These are phyloP conservation scores for Coboldia fuscipes DNA, from an alignment of 1,140 invertebrate species.

Conservation along the genomic window DNA sequence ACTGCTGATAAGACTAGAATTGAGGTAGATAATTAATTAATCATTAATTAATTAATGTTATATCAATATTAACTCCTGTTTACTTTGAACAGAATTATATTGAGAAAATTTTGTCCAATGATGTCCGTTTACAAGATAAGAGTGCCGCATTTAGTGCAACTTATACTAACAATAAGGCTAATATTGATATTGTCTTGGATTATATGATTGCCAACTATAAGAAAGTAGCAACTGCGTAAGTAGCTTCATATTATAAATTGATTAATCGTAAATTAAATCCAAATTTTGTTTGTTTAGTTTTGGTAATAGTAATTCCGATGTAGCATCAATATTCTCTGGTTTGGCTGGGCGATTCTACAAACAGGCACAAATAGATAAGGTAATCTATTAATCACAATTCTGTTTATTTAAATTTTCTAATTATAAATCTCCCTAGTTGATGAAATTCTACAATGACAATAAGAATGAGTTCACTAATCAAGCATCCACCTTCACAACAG, in stretches of 20 bases:
- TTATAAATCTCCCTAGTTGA: not conserved
- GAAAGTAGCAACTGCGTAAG: slow-evolving; percentile 24
- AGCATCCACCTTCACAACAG: not conserved
- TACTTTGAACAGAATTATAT: slow-evolving; percentile 9
- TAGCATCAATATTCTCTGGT: slow-evolving; percentile 21
- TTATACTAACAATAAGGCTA: slow-evolving; percentile 20
- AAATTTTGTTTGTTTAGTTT: slow-evolving; percentile 6
- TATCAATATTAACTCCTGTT: not conserved
- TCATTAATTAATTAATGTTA: slow-evolving; percentile 4
- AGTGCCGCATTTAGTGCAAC: slow-evolving; percentile 21
- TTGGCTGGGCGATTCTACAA: slow-evolving; percentile 23
- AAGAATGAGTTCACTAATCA: not conserved
- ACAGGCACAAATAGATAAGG: slow-evolving; percentile 15
- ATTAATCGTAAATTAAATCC: not conserved
- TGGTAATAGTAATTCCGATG: slow-evolving; percentile 19
- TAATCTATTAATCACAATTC: not conserved
- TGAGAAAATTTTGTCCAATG: slow-evolving; percentile 11
- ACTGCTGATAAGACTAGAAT: slow-evolving; percentile 21
- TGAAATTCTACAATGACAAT: not conserved
- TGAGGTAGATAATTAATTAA: slow-evolving; percentile 18
- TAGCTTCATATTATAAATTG: slow-evolving; percentile 7
- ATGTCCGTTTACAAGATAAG: slow-evolving; percentile 22
- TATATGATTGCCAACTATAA: slow-evolving; percentile 21
- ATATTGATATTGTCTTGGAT: slow-evolving; percentile 22
- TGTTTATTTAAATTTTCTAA: not conserved